These are phyloP conservation scores for Girardinichthys multiradiatus DNA, from an alignment of 2,113 vertebrate species.

Conservation along the genomic window DNA sequence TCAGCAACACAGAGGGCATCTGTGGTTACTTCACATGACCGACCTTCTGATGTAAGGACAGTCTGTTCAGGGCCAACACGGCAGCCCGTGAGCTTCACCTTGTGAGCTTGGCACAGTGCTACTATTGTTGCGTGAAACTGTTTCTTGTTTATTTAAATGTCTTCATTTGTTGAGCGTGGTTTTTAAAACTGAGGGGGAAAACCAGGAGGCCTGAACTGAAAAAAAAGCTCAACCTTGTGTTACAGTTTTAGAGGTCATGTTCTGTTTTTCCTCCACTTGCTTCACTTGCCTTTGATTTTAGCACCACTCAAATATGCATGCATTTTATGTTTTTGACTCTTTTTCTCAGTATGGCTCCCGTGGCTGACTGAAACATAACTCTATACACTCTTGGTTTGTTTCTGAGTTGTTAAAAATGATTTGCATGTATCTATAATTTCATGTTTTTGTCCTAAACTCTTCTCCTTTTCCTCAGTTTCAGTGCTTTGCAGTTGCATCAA, in stretches of 20 bases:
- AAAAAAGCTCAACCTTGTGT: too few species aligned
- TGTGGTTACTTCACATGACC: too few species aligned
- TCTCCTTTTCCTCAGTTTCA: background rate
- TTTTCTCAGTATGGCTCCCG: too few species aligned
- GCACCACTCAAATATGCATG: constrained; percentile 18
- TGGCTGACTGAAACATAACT: too few species aligned
- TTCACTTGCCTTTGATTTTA: constrained; percentile 53
- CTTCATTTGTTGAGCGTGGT: background rate
- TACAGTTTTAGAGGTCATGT: constrained; percentile 33
- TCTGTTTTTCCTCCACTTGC: constrained; percentile 65
- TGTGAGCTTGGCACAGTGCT: too few species aligned
- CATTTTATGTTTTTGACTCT: background rate
- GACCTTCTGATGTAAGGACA: too few species aligned
- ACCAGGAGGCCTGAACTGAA: background rate
- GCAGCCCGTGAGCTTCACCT: too few species aligned
- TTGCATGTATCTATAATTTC: background rate
- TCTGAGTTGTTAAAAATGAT: background rate
- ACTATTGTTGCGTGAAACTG: background rate
- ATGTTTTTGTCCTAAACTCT: background rate
- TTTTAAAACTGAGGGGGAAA: background rate
- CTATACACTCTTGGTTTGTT: background rate
- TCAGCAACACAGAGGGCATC: too few species aligned
- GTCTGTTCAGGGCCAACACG: too few species aligned
- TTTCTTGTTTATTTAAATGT: background rate
- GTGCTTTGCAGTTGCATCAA: background rate